phyloP scores from a whole-genome alignment of 2,888 invertebrate genomes.

The Calameuta idolon region DNA sequence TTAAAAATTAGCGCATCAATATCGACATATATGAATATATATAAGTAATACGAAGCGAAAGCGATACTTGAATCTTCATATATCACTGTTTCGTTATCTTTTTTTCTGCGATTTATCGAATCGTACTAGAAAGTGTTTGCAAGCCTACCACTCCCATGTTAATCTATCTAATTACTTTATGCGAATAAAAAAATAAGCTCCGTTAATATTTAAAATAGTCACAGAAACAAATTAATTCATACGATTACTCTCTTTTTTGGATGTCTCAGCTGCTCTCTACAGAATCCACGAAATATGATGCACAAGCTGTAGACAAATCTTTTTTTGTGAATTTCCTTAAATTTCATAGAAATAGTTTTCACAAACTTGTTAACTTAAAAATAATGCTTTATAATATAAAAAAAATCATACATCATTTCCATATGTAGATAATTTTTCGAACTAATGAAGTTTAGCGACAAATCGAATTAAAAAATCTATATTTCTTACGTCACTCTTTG shows the following conservation, averaged over 20 bases:
- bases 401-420: not conserved
- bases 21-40: not conserved
- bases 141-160: not conserved
- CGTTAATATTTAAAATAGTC: not conserved
- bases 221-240: not conserved
- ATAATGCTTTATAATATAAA: not conserved
- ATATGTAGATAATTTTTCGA: not conserved
- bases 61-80: not conserved
- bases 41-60: not conserved
- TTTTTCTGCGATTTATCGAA: not conserved
- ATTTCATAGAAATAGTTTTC: not conserved
- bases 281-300: not conserved
- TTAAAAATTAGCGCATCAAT: not conserved
- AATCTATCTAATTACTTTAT: not conserved
- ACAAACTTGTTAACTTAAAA: not conserved
- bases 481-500: not conserved
- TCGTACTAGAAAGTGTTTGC: not conserved
- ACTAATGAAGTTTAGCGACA: not conserved
- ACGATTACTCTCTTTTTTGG: not conserved
- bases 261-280: not conserved
- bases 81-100: not conserved
- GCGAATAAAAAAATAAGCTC: not conserved
- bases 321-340: not conserved
- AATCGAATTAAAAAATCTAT: not conserved
- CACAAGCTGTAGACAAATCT: not conserved